Base-by-base conservation (phyloP, 2,113 vertebrate species). In the Azemiops feae region DNA sequence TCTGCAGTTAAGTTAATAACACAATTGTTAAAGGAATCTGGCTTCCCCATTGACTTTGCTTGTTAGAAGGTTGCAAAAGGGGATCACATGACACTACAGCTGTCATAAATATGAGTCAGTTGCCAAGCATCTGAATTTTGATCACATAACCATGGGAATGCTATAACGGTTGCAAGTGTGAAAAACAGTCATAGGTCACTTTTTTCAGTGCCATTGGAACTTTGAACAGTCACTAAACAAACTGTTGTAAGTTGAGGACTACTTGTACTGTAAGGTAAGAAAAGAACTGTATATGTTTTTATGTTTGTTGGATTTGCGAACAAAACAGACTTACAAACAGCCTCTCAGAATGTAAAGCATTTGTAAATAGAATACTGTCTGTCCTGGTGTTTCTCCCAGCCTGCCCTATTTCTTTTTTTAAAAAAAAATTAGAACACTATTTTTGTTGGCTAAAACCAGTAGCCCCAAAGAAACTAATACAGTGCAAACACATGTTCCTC, bases 401-500 rank as follows among this genome's bases (percentile, higher is more conserved):
- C 43, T 91, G 25, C 45, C 4, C 23, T 64, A 20, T 90, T 69
- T 57, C 16, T 69, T 34, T 4, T 30, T 9, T 34, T 58, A 39
- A n/a, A 58, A 93, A 86, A 60, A 14, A 53, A 18, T 47, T 39
- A n/a, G 30, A 47, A 43, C 12, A 81, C 5, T 87, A 74, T 60
- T 93, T 60, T 58, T 18, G 50, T n/a, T 74, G 50, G 64, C 86
- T 52, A 50, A 30, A 43, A 85, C n/a, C n/a, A 16, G 20, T 85
- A 54, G 47, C 74, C 50, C 27, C 58, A 12, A 30, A 74, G 30
- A 64, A 39, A 43, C n/a, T 85, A 91, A 85, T 9, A 91, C 22
- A 91, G 22, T 88, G 20, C 64, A 58, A 58, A 58, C 52, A 91
- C 88, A 54, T 89, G 64, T 91, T 93, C 88, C 30, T 88, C 69